A percentile compares a stretch with the other conserved stretches of the same genome.
Conservation (phyloP, 92 coral and sea anemone genomes). For the Bergia sp. region DNA sequence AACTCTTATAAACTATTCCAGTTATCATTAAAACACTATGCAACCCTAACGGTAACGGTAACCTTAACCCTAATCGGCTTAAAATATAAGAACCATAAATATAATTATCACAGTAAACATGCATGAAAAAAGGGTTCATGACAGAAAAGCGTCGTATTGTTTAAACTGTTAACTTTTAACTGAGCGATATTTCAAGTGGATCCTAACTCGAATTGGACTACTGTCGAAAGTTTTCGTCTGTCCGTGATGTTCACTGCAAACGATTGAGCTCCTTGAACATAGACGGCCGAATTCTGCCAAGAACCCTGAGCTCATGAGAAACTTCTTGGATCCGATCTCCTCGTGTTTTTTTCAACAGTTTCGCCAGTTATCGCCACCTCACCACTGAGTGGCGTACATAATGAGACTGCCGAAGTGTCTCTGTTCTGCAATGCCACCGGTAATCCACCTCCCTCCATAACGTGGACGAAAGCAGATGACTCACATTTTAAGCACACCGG, state of each 20-base stretch:
- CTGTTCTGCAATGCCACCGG: slow-evolving; percentile 56
- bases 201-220: not conserved
- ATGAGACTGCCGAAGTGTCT: slow-evolving; percentile 5
- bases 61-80: too few relatives aligned
- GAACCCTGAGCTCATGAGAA: not conserved
- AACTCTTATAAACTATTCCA: too few relatives aligned
- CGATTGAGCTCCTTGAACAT: not conserved
- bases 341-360: slow-evolving; percentile 30
- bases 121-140: not conserved
- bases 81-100: too few relatives aligned
- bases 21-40: too few relatives aligned
- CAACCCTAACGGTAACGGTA: too few relatives aligned
- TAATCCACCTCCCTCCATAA: slow-evolving; percentile 47
- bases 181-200: not conserved
- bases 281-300: slow-evolving; percentile 8
- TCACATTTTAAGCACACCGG: not conserved
- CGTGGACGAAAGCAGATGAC: slow-evolving; percentile 37
- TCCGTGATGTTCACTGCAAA: not conserved
- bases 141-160: not conserved
- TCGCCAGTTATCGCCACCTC: slow-evolving; percentile 21
- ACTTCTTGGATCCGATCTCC: slow-evolving; percentile 30
- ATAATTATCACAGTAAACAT: too few relatives aligned
- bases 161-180: not conserved
- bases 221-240: not conserved
- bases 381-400: slow-evolving; percentile 3